Evolutionary conservation across 2,113 vertebrate species (phyloP).

Genomic region (Pholis gunnellus): DNA sequence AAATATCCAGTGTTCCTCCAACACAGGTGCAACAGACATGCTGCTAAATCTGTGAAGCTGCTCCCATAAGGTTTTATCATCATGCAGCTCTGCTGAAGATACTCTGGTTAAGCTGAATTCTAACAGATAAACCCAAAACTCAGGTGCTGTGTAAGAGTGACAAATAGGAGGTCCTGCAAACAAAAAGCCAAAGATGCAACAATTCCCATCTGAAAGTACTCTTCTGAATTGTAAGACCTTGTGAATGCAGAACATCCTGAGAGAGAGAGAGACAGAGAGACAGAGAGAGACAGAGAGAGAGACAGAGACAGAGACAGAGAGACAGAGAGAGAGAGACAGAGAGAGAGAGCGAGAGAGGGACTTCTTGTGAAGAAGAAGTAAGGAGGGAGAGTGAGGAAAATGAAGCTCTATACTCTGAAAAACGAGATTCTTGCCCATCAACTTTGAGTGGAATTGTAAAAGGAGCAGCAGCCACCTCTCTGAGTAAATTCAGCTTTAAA

Average conservation of each 20-base stretch:
- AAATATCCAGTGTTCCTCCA: constrained; percentile 41
- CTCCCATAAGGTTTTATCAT: constrained; percentile 40
- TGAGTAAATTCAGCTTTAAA: constrained; percentile 8
- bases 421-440: constrained; percentile 72
- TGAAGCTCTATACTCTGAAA: constrained; percentile 71
- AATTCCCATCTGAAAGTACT: constrained; percentile 58
- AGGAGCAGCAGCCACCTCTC: constrained; percentile 9
- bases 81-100: constrained; percentile 1
- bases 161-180: constrained; percentile 25
- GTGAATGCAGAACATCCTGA: constrained; percentile 43
- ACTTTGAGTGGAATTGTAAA: constrained; percentile 56
- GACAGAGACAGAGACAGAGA: constrained; percentile 39
- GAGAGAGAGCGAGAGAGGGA: too few species aligned
- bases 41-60: constrained; percentile 34
- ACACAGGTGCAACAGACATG: constrained; percentile 31
- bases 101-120: constrained; percentile 35
- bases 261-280: constrained; percentile 25
- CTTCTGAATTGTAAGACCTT: constrained; percentile 12
- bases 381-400: constrained; percentile 66
- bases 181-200: constrained; percentile 51
- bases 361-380: constrained; percentile 68
- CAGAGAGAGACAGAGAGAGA: constrained; percentile 30
- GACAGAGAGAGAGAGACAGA: background rate
- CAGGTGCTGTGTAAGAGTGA: constrained; percentile 6
- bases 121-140: constrained; percentile 40